phyloP scores from a whole-genome alignment of 2,113 vertebrate species.

The Okapia johnstoni region DNA sequence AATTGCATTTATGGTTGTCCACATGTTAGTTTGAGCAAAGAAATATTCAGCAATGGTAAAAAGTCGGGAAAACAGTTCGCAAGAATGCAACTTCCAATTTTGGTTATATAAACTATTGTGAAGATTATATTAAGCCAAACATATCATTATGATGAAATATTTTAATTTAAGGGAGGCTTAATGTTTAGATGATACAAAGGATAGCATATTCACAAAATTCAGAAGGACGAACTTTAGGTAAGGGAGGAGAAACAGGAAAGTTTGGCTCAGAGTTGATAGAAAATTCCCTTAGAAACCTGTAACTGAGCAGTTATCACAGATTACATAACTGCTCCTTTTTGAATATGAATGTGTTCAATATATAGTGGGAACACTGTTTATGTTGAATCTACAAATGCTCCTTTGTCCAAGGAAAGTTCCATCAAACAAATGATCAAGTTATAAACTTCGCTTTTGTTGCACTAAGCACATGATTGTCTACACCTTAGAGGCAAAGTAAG shows the following conservation, averaged over 20 bases:
- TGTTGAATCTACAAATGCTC: background rate
- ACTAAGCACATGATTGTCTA: background rate
- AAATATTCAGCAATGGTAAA: background rate
- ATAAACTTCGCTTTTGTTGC: background rate
- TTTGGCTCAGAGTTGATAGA: background rate
- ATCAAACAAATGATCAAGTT: background rate
- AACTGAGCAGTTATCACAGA: background rate
- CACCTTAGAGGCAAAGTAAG: background rate
- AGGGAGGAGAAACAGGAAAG: background rate
- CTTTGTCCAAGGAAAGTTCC: background rate
- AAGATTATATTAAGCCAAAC: background rate
- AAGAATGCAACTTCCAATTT: background rate
- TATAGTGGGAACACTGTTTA: background rate
- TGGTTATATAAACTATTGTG: background rate
- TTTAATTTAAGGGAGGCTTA: background rate
- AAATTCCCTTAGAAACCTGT: conserved; percentile 21
- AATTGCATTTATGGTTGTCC: background rate
- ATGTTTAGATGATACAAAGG: background rate
- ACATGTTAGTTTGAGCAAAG: background rate
- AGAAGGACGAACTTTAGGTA: background rate
- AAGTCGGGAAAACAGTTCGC: background rate
- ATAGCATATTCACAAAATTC: conserved; percentile 26
- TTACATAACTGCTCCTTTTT: background rate
- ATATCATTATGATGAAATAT: background rate
- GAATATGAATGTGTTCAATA: background rate